phyloP scores from a whole-genome alignment of 2,113 vertebrate genomes.

The Spheniscus mendiculus region DNA sequence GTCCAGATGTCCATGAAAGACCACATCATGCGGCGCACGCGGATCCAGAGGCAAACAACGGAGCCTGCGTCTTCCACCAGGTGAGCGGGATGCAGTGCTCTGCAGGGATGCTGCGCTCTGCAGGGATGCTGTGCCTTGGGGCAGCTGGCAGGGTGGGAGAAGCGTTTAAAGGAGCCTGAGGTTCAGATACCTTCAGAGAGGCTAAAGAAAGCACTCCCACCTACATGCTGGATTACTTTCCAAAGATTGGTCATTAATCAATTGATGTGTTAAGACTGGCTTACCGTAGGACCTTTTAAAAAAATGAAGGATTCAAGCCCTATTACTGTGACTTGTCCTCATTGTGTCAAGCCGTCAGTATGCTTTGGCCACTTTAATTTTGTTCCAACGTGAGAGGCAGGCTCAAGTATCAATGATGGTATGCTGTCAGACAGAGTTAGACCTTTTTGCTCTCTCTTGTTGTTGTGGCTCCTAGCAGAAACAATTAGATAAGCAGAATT shows the following conservation, averaged over 20 bases:
- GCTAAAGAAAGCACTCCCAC: background rate
- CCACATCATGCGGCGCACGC: constrained; percentile 84
- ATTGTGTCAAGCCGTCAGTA: constrained; percentile 59
- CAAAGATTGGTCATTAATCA: background rate
- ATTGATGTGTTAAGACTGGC: background rate
- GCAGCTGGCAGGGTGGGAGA: background rate
- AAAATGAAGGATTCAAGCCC: background rate
- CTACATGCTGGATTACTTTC: background rate
- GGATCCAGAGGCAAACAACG: constrained; percentile 89
- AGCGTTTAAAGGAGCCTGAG: background rate
- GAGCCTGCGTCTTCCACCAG: constrained; percentile 91
- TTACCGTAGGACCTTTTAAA: background rate
- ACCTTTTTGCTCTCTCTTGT: background rate
- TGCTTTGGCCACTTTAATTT: constrained; percentile 60
- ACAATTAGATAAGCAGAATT: constrained; percentile 47
- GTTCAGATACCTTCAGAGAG: background rate
- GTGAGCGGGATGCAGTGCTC: constrained; percentile 53
- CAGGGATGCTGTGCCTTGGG: background rate
- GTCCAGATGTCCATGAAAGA: constrained; percentile 96
- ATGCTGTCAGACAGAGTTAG: constrained; percentile 50
- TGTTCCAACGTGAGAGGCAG: constrained; percentile 3
- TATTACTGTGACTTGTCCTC: constrained; percentile 29
- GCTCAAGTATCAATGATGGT: constrained; percentile 47
- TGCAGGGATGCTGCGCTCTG: background rate
- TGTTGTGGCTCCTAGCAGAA: constrained; percentile 48